phyloP scores from a whole-genome alignment of 2,797 vertebrate species.

The Menidia menidia region DNA sequence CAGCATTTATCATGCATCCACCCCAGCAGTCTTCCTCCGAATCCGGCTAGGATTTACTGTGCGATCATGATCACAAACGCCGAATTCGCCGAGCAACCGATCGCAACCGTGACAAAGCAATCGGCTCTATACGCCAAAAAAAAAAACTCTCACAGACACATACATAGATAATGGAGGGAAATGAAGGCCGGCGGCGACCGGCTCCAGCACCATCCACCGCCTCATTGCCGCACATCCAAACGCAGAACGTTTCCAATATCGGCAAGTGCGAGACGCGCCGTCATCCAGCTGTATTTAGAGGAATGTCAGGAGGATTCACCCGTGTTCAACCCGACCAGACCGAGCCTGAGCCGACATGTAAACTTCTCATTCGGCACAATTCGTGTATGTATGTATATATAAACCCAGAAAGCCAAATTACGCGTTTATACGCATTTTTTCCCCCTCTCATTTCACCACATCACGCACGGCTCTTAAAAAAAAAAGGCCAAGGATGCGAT shows the following conservation, averaged over 20 bases:
- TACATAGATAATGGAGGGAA: slow-evolving; percentile 4
- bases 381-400: slow-evolving; percentile 2
- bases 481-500: slow-evolving; percentile 58
- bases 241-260: slow-evolving; percentile 42
- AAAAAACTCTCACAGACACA: slow-evolving; percentile 8
- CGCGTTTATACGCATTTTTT: slow-evolving; percentile 27
- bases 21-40: slow-evolving; percentile 19
- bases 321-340: slow-evolving; percentile 43
- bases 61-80: slow-evolving; percentile 51
- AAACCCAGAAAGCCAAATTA: slow-evolving; percentile 63
- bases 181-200: slow-evolving; percentile 50
- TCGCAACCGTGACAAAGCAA: slow-evolving; percentile 74
- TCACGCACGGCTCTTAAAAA: slow-evolving; percentile 28
- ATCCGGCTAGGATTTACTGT: slow-evolving; percentile 43
- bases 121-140: slow-evolving; percentile 13
- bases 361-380: slow-evolving; percentile 54
- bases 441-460: slow-evolving; percentile 26
- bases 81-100: slow-evolving; percentile 37
- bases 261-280: slow-evolving; percentile 65
- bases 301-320: slow-evolving; percentile 66
- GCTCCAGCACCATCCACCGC: slow-evolving; percentile 52
- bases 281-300: slow-evolving; percentile 65
- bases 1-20: slow-evolving; percentile 60
- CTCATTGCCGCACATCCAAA: slow-evolving; percentile 36
- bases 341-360: slow-evolving; percentile 49